These are phyloP conservation scores for Meandrusa payeni DNA, from an alignment of 2,888 invertebrate species.

Conservation along the genomic window DNA sequence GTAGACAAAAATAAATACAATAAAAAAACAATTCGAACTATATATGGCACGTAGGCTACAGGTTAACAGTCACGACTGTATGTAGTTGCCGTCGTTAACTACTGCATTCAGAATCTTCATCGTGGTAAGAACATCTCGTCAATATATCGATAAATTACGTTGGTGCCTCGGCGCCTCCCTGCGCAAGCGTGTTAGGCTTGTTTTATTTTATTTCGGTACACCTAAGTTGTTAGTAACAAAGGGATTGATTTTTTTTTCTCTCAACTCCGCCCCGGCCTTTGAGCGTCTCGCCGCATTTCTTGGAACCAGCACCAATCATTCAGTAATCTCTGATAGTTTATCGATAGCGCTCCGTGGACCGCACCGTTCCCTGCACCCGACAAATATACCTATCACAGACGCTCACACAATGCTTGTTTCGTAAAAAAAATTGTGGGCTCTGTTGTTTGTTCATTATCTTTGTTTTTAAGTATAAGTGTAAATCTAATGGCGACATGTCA, in stretches of 20 bases:
- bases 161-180: conserved; percentile 48
- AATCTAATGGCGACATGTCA: too few species aligned
- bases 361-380: neutral
- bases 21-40: too few species aligned
- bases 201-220: conserved; percentile 72
- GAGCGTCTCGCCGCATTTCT: conserved; percentile 64
- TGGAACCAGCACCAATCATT: conserved; percentile 61
- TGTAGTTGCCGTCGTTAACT: conserved; percentile 14
- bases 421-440: too few species aligned
- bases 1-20: too few species aligned
- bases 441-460: neutral
- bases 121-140: conserved; percentile 24
- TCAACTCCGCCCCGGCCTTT: conserved; percentile 63
- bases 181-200: conserved; percentile 45
- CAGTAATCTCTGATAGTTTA: conserved; percentile 58
- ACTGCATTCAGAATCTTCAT: conserved; percentile 8
- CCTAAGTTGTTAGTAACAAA: conserved; percentile 78
- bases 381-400: too few species aligned
- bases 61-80: neutral
- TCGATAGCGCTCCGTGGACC: conserved; percentile 36
- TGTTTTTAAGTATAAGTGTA: too few species aligned
- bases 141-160: conserved; percentile 50
- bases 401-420: too few species aligned
- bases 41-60: too few species aligned
- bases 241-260: conserved; percentile 66